These are phyloP conservation scores for Eristalis pertinax DNA, from an alignment of 2,888 invertebrate species.

Conservation along the genomic window DNA sequence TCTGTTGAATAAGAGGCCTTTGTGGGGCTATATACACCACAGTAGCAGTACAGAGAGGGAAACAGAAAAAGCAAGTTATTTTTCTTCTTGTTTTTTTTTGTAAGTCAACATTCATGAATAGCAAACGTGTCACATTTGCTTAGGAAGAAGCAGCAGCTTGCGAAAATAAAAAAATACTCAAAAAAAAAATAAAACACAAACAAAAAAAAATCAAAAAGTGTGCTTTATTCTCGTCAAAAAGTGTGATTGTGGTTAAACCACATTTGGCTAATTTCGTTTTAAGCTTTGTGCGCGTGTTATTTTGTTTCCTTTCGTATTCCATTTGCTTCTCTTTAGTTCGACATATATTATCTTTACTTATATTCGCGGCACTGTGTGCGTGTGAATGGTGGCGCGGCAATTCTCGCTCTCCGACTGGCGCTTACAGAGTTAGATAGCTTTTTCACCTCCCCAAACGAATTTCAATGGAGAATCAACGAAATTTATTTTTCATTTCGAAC, in stretches of 20 bases:
- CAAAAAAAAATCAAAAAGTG: conserved; percentile 40
- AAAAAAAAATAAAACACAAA: conserved; percentile 6
- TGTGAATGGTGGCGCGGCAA: conserved; percentile 48
- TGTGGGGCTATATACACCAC: neutral
- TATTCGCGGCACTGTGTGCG: conserved; percentile 59
- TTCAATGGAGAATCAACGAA: conserved; percentile 63
- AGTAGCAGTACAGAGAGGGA: neutral
- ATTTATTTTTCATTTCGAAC: conserved; percentile 61
- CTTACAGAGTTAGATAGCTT: conserved; percentile 61
- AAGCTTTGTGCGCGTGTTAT: conserved; percentile 70
- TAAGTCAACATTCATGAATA: conserved; percentile 21
- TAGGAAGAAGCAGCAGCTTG: conserved; percentile 55
- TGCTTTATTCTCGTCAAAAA: conserved; percentile 64
- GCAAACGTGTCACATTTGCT: conserved; percentile 61
- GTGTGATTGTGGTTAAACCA: conserved; percentile 70
- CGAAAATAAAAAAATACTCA: conserved; percentile 6
- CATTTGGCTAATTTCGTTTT: conserved; percentile 70
- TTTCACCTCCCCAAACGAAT: conserved; percentile 66
- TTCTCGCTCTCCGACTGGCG: conserved; percentile 52
- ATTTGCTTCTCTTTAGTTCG: conserved; percentile 53
- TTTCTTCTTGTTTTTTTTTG: neutral
- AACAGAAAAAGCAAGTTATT: neutral
- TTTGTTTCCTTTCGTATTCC: conserved; percentile 25
- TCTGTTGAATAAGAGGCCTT: conserved; percentile 1
- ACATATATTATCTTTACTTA: conserved; percentile 53